Percentiles rank a stretch among this genome's conserved stretches.
Conservation (phyloP, 2,888 invertebrate genomes). For the Therioaphis trifolii region DNA sequence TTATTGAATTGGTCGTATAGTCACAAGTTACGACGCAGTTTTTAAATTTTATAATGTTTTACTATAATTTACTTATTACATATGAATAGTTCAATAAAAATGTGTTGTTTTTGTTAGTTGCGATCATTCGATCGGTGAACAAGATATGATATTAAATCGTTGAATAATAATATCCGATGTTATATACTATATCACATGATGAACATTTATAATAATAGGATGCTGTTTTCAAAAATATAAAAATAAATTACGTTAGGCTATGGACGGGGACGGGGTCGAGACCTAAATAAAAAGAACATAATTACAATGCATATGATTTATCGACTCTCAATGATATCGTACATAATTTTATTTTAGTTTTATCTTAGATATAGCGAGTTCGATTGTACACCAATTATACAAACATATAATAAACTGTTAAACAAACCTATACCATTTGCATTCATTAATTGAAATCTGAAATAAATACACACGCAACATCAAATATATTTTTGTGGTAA, state of each 20-base stretch:
- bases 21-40: too few species aligned
- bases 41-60: not conserved
- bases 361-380: not conserved
- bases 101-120: not conserved
- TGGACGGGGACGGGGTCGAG: constrained; percentile 21
- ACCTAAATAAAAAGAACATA: not conserved
- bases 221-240: constrained; percentile 9
- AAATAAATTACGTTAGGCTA: constrained; percentile 29
- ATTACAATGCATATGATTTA: not conserved
- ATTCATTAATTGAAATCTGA: too few species aligned
- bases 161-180: not conserved
- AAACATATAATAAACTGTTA: too few species aligned
- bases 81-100: not conserved
- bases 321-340: not conserved
- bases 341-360: not conserved
- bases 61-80: not conserved
- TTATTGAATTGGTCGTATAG: too few species aligned
- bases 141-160: not conserved
- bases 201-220: too few species aligned
- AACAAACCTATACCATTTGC: too few species aligned
- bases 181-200: too few species aligned
- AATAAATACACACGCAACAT: too few species aligned
- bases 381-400: not conserved
- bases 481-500: too few species aligned
- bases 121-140: not conserved